Base-by-base conservation (phyloP, 2,888 invertebrate species). In the Sminthurinus aureus region DNA sequence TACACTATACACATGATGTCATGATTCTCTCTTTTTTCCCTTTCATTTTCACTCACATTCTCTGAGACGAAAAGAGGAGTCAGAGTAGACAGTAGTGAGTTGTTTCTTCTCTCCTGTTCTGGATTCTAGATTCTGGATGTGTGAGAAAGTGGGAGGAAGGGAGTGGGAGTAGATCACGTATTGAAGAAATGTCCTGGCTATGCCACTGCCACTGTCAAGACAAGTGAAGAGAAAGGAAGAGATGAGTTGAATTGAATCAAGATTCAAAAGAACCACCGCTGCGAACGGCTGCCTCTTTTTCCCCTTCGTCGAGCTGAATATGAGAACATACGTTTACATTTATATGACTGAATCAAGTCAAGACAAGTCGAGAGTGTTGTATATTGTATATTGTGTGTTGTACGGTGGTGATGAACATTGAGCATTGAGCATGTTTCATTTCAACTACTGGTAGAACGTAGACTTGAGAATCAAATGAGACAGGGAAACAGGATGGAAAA, bases 171-270 rank as follows among this genome's bases (percentile, higher is more conserved):
- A 64, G 64, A 64, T 15, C 18, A 64, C 64, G 64, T 15, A 64
- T 18, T 15, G 64, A 64, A 20, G n/a, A 22, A 67, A 38, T 6
- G 38, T 38, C 38, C 38, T 38, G 6, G 38, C 38, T 38, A 6
- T 38, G 38, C 38, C 38, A 38, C 38, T 38, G 38, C 6, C 38
- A n/a, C n/a, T n/a, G n/a, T n/a, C n/a, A n/a, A n/a, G n/a, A 66
- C 15, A 58, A 18, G 18, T 13, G 58, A 58, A 9, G 18, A 58
- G 18, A 58, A 58, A 58, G 2, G 58, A 15, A 13, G 18, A 58
- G 58, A 58, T 58, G 58, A 71, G 71, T 13, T 24, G 20, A 71
- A 24, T 64, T 66, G 66, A 79, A 38, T 66, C 79, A 66, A 79
- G 67, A 79, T 76, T 76, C 67, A 66, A 67, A 79, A 22, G 38